Evolutionary conservation across 2,113 vertebrate genomes (phyloP).

Genomic region (Propithecus coquereli): DNA sequence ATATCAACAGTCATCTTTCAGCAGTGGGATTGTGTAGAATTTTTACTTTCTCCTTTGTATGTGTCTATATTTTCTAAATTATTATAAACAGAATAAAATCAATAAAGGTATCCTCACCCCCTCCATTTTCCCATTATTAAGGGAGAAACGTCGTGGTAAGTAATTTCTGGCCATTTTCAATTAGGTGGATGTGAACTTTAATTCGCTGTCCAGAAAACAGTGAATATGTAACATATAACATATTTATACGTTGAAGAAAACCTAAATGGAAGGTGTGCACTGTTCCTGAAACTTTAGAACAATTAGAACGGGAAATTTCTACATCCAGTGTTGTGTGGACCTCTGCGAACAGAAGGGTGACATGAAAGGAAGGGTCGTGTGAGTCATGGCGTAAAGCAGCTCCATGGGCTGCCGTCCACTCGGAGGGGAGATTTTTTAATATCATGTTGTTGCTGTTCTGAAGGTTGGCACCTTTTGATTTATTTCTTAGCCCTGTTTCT

Average conservation of each 20-base stretch:
- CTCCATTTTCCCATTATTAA: background rate
- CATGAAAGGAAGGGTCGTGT: background rate
- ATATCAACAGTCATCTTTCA: background rate
- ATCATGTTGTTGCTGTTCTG: background rate
- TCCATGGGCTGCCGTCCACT: background rate
- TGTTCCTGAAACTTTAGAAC: background rate
- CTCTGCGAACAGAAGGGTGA: background rate
- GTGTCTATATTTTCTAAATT: background rate
- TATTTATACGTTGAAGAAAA: background rate
- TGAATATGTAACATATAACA: too few species aligned
- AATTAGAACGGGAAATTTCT: background rate
- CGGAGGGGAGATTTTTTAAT: background rate
- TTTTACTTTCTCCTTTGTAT: background rate
- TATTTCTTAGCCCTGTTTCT: background rate
- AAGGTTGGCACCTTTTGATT: background rate
- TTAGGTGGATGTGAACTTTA: background rate
- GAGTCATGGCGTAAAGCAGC: background rate
- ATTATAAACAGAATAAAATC: constrained; percentile 7
- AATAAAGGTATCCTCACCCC: background rate
- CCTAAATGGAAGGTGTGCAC: background rate
- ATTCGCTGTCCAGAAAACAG: background rate
- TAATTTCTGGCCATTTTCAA: background rate
- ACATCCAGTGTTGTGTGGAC: background rate
- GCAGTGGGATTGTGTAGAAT: background rate
- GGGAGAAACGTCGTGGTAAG: background rate